phyloP scores from a whole-genome alignment of 64 coral and sea anemone genomes.

The Pocillopora verrucosa region DNA sequence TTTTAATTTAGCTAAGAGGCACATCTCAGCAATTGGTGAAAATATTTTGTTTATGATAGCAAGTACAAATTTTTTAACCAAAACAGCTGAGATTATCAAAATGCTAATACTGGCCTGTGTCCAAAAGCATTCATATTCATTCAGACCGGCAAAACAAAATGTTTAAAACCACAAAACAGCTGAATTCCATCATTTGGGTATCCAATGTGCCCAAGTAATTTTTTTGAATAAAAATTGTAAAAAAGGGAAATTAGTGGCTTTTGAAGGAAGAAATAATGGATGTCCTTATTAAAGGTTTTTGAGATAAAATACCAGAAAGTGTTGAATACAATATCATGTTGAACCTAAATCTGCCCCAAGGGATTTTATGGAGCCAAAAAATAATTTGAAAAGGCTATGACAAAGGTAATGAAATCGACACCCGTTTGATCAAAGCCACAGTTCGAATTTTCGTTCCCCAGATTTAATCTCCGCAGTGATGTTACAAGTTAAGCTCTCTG shows the following conservation, averaged over 20 bases:
- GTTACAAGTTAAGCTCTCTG: too few species aligned
- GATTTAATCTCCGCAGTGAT: neutral
- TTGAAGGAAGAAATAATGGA: neutral
- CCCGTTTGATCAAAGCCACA: neutral
- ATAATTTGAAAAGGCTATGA: neutral
- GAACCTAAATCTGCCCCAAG: neutral
- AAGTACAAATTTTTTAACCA: neutral
- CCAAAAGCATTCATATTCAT: neutral
- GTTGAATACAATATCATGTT: neutral
- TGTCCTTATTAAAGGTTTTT: neutral
- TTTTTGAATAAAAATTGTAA: neutral
- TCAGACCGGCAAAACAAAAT: neutral
- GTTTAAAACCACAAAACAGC: neutral
- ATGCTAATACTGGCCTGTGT: neutral
- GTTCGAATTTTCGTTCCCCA: neutral
- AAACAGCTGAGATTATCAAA: neutral
- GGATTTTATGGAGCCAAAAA: neutral
- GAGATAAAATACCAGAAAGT: neutral
- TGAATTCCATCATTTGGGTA: neutral
- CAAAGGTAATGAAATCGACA: constrained; percentile 4
- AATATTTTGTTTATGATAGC: neutral
- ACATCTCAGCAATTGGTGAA: neutral
- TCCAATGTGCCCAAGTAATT: too few species aligned
- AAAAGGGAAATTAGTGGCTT: neutral
- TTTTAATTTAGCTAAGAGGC: neutral